Evolutionary conservation across 2,888 invertebrate species (phyloP).

Genomic region (Archips xylosteana): DNA sequence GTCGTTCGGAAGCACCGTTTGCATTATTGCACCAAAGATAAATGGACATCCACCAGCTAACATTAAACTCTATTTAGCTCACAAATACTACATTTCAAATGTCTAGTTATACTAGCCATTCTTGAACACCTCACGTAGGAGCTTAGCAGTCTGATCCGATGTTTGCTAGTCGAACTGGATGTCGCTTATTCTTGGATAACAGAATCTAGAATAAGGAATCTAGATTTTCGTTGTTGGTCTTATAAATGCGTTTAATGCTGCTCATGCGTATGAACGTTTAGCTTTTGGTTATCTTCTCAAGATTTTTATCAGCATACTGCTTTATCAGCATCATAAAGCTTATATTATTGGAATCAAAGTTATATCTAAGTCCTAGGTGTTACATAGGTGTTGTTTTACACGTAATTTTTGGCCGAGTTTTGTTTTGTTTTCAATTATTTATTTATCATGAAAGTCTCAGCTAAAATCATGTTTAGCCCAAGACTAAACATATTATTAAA

Average conservation of each 20-base stretch:
- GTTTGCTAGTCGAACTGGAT: slow-evolving; percentile 24
- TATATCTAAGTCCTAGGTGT: too few species aligned
- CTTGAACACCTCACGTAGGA: slow-evolving; percentile 17
- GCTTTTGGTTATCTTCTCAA: too few species aligned
- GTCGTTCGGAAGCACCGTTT: neutral
- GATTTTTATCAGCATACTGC: too few species aligned
- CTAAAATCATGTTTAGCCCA: too few species aligned
- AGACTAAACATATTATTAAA: too few species aligned
- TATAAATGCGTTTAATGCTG: neutral
- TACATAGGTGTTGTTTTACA: too few species aligned
- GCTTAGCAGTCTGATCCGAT: slow-evolving; percentile 32
- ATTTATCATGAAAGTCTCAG: too few species aligned
- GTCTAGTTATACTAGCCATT: slow-evolving; percentile 13
- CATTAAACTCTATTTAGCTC: neutral
- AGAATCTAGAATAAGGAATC: slow-evolving; percentile 7
- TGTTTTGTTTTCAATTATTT: too few species aligned
- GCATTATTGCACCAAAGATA: slow-evolving; percentile 2
- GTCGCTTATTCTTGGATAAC: slow-evolving; percentile 19
- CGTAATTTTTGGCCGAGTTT: too few species aligned
- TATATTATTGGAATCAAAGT: too few species aligned
- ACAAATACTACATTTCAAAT: neutral
- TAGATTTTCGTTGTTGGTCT: neutral
- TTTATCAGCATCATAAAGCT: too few species aligned
- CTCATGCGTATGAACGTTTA: too few species aligned
- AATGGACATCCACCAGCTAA: neutral